A percentile compares a stretch with the other conserved stretches of the same genome.
Evolutionary conservation across 2,113 vertebrate genomes (phyloP).

Genomic region (Anas platyrhynchos): DNA sequence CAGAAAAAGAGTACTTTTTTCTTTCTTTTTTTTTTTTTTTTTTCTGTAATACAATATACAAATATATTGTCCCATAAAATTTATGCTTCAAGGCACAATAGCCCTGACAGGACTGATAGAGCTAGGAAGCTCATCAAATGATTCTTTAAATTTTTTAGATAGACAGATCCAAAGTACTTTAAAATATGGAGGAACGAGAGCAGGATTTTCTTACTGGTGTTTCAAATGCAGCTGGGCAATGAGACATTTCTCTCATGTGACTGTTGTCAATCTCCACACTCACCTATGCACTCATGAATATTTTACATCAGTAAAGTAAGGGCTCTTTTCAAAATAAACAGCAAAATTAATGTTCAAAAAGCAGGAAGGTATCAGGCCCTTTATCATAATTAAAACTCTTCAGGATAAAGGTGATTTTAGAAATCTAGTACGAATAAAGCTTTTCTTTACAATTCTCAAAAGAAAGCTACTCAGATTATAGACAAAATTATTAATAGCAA

Average conservation of each 20-base stretch:
- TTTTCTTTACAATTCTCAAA: conserved; percentile 30
- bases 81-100: background rate
- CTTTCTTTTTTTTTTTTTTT: background rate
- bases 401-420: conserved; percentile 20
- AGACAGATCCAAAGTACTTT: background rate
- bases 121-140: background rate
- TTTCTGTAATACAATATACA: background rate
- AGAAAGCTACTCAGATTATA: conserved; percentile 10
- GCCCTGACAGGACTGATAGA: background rate
- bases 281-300: background rate
- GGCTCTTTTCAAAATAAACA: background rate
- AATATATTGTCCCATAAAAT: background rate
- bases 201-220: background rate
- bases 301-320: background rate
- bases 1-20: background rate
- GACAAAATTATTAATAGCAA: background rate
- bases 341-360: background rate
- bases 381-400: conserved; percentile 42
- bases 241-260: background rate
- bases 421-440: background rate
- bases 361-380: background rate
- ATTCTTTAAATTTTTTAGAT: background rate
- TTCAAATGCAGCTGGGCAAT: background rate
- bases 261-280: background rate
- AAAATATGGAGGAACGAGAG: background rate